These are phyloP conservation scores for Embiotoca jacksoni DNA, from an alignment of 2,113 vertebrate species.

Conservation along the genomic window DNA sequence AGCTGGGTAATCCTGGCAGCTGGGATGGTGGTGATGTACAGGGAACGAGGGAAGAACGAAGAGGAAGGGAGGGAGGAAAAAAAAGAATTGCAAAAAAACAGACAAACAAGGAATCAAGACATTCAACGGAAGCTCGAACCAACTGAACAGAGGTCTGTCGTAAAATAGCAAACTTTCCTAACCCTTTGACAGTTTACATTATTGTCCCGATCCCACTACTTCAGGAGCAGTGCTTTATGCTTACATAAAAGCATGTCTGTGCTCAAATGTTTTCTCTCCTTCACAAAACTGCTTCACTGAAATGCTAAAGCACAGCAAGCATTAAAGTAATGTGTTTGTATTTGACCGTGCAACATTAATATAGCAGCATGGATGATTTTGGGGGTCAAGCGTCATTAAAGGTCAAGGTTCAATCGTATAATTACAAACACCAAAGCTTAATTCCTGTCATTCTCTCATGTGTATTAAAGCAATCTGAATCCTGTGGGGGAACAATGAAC, in stretches of 20 bases:
- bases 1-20: slow-evolving; percentile 24
- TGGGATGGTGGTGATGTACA: slow-evolving; percentile 14
- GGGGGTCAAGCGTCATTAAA: too few relatives aligned
- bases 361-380: too few relatives aligned
- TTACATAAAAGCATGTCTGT: neutral
- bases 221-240: neutral
- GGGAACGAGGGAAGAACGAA: slow-evolving; percentile 10
- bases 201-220: neutral
- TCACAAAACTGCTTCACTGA: neutral
- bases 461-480: too few relatives aligned
- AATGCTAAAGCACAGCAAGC: too few relatives aligned
- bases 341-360: too few relatives aligned
- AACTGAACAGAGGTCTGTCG: slow-evolving; percentile 38
- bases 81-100: slow-evolving; percentile 2
- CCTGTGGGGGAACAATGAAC: too few relatives aligned
- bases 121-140: slow-evolving; percentile 38
- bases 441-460: too few relatives aligned
- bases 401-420: too few relatives aligned
- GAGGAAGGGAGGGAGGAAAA: neutral
- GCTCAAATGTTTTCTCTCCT: neutral
- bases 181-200: neutral
- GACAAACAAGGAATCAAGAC: slow-evolving; percentile 27
- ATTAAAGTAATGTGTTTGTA: too few relatives aligned
- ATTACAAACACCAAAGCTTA: too few relatives aligned
- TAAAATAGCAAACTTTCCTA: slow-evolving; percentile 13